A percentile compares a stretch with the other conserved stretches of the same genome.
Conservation (phyloP, 2,113 vertebrate species). For the Daboia siamensis region DNA sequence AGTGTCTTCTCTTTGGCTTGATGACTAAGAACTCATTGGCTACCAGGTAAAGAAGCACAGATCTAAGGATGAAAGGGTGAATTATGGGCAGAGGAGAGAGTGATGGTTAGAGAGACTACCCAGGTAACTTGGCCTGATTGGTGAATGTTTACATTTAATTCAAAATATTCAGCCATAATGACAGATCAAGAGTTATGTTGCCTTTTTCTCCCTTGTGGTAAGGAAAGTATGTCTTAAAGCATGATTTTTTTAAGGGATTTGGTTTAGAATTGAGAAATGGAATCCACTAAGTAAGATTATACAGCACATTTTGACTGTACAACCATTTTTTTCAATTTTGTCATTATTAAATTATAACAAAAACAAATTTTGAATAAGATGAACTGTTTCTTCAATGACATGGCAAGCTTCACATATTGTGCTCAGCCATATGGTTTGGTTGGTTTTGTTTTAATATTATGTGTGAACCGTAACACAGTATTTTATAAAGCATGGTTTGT, state of each 20-base stretch:
- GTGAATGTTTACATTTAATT: slow-evolving; percentile 7
- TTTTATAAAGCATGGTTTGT: not conserved
- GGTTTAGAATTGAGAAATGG: not conserved
- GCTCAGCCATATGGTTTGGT: not conserved
- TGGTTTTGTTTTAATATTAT: not conserved
- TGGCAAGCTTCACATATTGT: not conserved
- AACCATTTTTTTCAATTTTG: not conserved
- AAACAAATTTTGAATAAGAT: not conserved
- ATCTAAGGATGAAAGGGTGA: not conserved
- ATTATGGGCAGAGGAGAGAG: not conserved
- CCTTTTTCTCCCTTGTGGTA: not conserved
- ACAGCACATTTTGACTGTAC: not conserved
- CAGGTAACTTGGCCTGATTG: not conserved
- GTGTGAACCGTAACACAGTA: not conserved
- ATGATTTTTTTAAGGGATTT: not conserved
- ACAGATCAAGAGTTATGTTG: not conserved
- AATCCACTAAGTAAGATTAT: not conserved
- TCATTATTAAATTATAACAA: not conserved
- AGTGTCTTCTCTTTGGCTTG: not conserved
- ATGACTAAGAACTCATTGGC: not conserved
- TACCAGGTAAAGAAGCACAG: not conserved
- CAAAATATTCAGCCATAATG: not conserved
- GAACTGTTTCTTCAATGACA: not conserved
- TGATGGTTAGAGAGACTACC: not conserved
- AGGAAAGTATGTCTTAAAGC: not conserved